Base-by-base conservation (phyloP, 1,140 invertebrate species). In the Drosophila triauraria region DNA sequence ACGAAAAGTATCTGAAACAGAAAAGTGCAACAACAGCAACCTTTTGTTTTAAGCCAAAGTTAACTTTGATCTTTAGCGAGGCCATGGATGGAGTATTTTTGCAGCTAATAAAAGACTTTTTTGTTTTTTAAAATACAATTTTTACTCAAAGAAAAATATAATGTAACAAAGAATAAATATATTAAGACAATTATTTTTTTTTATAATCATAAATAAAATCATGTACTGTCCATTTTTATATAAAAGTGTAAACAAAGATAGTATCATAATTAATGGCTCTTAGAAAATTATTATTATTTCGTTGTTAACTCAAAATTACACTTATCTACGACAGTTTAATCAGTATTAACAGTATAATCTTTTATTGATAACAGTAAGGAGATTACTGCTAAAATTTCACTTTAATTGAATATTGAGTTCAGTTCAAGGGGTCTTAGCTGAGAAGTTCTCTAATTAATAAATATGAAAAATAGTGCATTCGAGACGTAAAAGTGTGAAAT, bases 11-110 rank as follows among this genome's bases (percentile, higher is more conserved):
- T 60, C 48, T 75, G 40, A 42, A 48, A n/a, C 46, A 48, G 35
- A 47, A 65, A 32, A 47, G 47, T 12, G 13, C 5, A 53, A 20
- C 69, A 58, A 81, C 12, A 27, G 25, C 48, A 68, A 53, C 59
- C 61, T 61, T 69, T 54, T 61, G 59, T 57, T 23, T 50, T 13
- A 15, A 32, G 23, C 10, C 13, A 4, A 23, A 35, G 47, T 46
- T 25, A 76, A 58, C 71, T 58, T 78, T 70, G 75, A 70, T 78
- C 57, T 78, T 78, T 78, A 43, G 43, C 44, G 27, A 6, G 64
- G 50, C 51, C 32, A 54, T 38, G 17, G 13, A 15, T 2, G 44
- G 4, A 32, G 20, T 27, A 50, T 32, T 32, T 32, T 46, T 57
- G n/a, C 20, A 60, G 2, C 8, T 23, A 23, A n/a, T 12, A 6